phyloP scores from a whole-genome alignment of 2,888 invertebrate genomes.

The Megastigmus dorsalis region DNA sequence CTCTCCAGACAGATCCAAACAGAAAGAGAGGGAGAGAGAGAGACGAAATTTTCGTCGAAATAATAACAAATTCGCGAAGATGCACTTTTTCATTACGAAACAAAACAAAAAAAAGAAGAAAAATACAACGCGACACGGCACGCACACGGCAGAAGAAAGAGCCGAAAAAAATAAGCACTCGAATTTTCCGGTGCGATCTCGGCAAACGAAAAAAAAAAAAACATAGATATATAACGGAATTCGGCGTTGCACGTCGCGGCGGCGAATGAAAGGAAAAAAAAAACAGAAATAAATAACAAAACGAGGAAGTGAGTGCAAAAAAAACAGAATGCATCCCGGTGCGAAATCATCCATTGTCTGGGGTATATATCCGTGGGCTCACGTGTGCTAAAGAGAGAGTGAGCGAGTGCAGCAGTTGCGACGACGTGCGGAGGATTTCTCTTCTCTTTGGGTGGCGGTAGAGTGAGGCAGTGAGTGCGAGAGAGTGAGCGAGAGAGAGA shows the following conservation, averaged over 20 bases:
- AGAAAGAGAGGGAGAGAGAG: no score
- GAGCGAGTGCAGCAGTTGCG: not conserved
- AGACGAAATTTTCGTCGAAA: no score
- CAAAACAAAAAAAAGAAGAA: not conserved
- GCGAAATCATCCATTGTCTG: slow-evolving; percentile 26
- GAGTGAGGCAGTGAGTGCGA: no score
- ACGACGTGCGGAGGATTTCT: not conserved
- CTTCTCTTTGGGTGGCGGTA: slow-evolving; percentile 5
- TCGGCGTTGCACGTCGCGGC: not conserved
- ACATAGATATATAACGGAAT: not conserved
- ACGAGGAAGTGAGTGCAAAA: not conserved
- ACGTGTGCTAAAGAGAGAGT: no score
- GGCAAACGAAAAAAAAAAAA: not conserved
- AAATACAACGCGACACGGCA: no score
- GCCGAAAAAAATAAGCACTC: not conserved
- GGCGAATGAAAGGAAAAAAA: not conserved
- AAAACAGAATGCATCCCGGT: slow-evolving; percentile 1
- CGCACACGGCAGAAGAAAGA: no score
- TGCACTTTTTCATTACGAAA: not conserved
- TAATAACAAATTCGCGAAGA: no score
- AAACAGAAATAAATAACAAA: not conserved
- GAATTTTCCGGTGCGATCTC: not conserved
- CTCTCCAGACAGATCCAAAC: no score
- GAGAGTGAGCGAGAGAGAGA: no score
- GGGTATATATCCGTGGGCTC: no score